A percentile compares a stretch with the other conserved stretches of the same genome.
phyloP scores from a whole-genome alignment of 1,140 invertebrate genomes.

The Meteorus sp. region DNA sequence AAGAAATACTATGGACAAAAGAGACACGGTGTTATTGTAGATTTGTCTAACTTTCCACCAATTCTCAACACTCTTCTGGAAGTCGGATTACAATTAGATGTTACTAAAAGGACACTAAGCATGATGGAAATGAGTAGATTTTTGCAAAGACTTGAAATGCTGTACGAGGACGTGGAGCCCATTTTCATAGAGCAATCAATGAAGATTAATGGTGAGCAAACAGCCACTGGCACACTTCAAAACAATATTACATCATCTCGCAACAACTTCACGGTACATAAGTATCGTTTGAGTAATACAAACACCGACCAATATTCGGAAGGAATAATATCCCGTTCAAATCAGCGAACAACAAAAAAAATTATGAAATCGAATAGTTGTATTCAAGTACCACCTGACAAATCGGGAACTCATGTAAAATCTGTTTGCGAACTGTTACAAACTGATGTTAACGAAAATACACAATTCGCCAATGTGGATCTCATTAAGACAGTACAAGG shows the following conservation, averaged over 20 bases:
- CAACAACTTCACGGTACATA: too few relatives aligned
- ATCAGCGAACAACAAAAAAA: too few relatives aligned
- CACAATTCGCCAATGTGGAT: too few relatives aligned
- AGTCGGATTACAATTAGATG: conserved; percentile 39
- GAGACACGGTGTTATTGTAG: conserved; percentile 34
- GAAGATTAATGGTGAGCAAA: conserved; percentile 34
- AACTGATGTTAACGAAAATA: too few relatives aligned
- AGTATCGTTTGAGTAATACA: too few relatives aligned
- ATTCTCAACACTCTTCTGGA: conserved; percentile 40
- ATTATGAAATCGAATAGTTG: too few relatives aligned
- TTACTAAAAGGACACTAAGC: conserved; percentile 38
- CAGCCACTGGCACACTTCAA: neutral
- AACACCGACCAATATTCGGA: too few relatives aligned
- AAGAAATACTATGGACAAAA: conserved; percentile 33
- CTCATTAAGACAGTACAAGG: too few relatives aligned
- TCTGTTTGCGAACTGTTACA: too few relatives aligned
- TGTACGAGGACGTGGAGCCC: conserved; percentile 38
- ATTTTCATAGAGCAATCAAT: conserved; percentile 29
- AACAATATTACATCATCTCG: neutral
- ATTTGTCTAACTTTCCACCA: conserved; percentile 39
- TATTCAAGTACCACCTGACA: too few relatives aligned
- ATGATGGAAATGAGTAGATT: conserved; percentile 43
- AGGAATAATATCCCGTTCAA: too few relatives aligned
- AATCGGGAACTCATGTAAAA: too few relatives aligned
- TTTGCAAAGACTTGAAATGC: conserved; percentile 42